Evolutionary conservation across 37 sponge, comb jelly and placozoan genomes (phyloP).

Genomic region (Agelas oroides): DNA sequence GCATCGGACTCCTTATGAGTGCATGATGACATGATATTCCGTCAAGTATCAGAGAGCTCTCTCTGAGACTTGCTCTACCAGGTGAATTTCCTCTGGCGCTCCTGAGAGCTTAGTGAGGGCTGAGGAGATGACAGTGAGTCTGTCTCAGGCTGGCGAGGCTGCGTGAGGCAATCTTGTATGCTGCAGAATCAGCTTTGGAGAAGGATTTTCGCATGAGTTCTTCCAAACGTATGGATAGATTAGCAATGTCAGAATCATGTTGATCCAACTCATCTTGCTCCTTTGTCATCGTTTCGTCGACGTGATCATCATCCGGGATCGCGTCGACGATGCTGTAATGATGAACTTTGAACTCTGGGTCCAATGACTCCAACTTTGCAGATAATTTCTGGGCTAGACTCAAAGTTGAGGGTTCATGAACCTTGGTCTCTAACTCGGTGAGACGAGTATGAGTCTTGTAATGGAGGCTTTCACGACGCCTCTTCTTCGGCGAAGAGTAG

Average conservation of each 20-base stretch:
- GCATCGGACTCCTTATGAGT: conserved; percentile 8
- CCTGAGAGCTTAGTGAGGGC: not conserved
- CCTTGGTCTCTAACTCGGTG: not conserved
- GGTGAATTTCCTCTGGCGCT: not conserved
- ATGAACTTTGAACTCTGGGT: not conserved
- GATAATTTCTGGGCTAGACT: not conserved
- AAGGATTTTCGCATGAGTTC: not conserved
- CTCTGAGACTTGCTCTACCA: not conserved
- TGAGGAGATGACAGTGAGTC: not conserved
- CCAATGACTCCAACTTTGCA: not conserved
- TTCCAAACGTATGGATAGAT: not conserved
- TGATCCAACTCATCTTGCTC: conserved; percentile 18
- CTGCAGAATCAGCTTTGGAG: not conserved
- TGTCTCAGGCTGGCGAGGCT: not conserved
- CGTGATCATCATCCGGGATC: not conserved
- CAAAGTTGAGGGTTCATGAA: not conserved
- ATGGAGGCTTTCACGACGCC: not conserved
- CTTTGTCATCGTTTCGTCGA: not conserved
- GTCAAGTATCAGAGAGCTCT: not conserved
- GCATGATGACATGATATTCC: not conserved
- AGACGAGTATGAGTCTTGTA: not conserved
- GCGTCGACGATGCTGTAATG: not conserved
- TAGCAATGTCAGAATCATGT: not conserved
- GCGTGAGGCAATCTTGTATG: not conserved
- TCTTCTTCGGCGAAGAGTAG: conserved; percentile 10